These are phyloP conservation scores for Corella eumyota DNA, from an alignment of 23 tunicate genomes.

Conservation along the genomic window DNA sequence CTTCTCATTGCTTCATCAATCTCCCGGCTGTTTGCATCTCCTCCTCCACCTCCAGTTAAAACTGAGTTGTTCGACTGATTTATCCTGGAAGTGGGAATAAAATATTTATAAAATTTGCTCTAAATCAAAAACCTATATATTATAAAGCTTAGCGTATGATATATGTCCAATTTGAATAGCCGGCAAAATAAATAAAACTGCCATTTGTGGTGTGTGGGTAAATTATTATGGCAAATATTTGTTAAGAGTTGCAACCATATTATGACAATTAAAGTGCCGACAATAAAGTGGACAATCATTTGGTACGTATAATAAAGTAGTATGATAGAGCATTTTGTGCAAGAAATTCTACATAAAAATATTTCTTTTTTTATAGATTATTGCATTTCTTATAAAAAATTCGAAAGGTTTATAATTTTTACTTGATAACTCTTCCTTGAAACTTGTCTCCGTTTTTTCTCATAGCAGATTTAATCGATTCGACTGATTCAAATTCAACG, in stretches of 20 bases:
- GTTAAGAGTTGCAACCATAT: too few relatives aligned
- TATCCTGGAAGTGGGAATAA: constrained; percentile 57
- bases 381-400: not conserved
- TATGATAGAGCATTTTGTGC: not conserved
- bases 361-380: not conserved
- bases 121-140: too few relatives aligned
- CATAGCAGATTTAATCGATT: constrained; percentile 44
- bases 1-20: constrained; percentile 93
- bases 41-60: too few relatives aligned
- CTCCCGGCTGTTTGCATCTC: constrained; percentile 33
- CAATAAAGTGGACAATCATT: not conserved
- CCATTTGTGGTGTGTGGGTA: too few relatives aligned
- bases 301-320: not conserved
- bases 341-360: not conserved
- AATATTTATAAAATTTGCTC: not conserved
- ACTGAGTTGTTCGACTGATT: constrained; percentile 78
- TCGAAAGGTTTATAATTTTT: not conserved
- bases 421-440: constrained; percentile 66
- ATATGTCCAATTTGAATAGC: too few relatives aligned
- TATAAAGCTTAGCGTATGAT: too few relatives aligned
- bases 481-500: constrained; percentile 54
- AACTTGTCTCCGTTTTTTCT: constrained; percentile 49
- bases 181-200: too few relatives aligned
- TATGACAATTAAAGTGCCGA: too few relatives aligned
- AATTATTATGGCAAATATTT: too few relatives aligned